Percentiles rank a stretch among this genome's conserved stretches.
These are phyloP conservation scores for Rallus limicola DNA, from an alignment of 2,113 vertebrate genomes.

Conservation along the genomic window DNA sequence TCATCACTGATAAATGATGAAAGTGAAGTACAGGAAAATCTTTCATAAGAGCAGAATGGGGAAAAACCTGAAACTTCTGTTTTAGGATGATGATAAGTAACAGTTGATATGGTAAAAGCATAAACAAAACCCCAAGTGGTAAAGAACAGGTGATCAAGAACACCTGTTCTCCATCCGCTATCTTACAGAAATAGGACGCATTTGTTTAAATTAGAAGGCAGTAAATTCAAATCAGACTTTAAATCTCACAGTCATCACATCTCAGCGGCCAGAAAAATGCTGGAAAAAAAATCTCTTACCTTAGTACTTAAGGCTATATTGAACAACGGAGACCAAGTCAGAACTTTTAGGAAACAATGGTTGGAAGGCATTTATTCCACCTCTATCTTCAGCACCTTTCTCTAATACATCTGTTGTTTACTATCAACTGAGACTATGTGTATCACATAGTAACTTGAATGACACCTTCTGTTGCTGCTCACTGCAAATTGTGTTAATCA, in stretches of 20 bases:
- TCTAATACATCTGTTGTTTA: background rate
- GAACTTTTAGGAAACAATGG: background rate
- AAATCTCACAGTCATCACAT: background rate
- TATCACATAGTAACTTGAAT: background rate
- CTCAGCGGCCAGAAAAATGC: background rate
- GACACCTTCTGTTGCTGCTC: background rate
- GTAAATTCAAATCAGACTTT: background rate
- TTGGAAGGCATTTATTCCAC: background rate
- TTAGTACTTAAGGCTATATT: background rate
- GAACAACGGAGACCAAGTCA: background rate
- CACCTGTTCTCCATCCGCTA: background rate
- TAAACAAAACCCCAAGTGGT: background rate
- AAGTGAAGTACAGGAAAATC: background rate
- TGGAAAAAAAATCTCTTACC: background rate
- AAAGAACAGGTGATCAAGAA: background rate
- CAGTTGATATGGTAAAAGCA: background rate
- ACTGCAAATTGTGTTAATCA: conserved; percentile 11
- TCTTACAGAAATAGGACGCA: background rate
- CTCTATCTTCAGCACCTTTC: background rate
- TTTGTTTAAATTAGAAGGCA: background rate
- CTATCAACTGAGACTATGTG: background rate
- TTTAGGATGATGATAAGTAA: background rate
- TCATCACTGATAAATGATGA: background rate
- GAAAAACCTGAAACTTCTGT: background rate
- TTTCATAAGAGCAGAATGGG: background rate